These are phyloP conservation scores for Passer domesticus DNA, from an alignment of 2,113 vertebrate genomes.

Conservation along the genomic window DNA sequence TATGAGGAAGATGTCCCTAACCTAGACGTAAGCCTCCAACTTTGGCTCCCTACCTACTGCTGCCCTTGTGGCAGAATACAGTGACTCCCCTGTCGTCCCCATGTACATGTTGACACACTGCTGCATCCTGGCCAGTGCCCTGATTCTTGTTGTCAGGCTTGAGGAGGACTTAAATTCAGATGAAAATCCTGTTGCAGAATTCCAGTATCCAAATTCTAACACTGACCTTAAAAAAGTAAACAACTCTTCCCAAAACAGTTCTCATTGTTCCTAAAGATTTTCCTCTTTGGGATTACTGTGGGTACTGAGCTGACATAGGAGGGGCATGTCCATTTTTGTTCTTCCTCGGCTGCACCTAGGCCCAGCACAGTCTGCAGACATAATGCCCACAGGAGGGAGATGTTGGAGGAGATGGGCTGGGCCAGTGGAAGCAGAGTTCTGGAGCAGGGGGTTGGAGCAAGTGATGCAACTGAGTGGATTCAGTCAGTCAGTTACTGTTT, in stretches of 20 bases:
- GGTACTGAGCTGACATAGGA: background rate
- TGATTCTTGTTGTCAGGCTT: background rate
- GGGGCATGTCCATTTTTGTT: background rate
- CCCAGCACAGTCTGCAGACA: background rate
- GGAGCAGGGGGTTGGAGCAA: background rate
- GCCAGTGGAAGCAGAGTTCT: background rate
- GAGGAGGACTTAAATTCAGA: background rate
- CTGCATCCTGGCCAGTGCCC: background rate
- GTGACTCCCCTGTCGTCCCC: background rate
- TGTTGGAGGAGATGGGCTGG: background rate
- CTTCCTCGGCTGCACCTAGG: background rate
- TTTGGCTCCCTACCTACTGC: background rate
- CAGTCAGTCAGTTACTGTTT: background rate
- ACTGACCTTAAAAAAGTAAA: background rate
- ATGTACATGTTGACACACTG: accelerated
- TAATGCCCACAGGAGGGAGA: no score
- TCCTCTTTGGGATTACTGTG: background rate
- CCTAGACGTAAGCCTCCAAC: background rate
- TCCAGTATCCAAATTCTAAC: background rate
- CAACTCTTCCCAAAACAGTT: background rate
- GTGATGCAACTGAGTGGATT: background rate
- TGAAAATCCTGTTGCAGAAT: background rate
- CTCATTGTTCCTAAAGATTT: background rate
- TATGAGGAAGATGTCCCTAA: background rate
- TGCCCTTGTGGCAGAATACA: background rate